These are phyloP conservation scores for Sebastes steindachneri DNA, from an alignment of 2,797 vertebrate genomes.

Conservation along the genomic window DNA sequence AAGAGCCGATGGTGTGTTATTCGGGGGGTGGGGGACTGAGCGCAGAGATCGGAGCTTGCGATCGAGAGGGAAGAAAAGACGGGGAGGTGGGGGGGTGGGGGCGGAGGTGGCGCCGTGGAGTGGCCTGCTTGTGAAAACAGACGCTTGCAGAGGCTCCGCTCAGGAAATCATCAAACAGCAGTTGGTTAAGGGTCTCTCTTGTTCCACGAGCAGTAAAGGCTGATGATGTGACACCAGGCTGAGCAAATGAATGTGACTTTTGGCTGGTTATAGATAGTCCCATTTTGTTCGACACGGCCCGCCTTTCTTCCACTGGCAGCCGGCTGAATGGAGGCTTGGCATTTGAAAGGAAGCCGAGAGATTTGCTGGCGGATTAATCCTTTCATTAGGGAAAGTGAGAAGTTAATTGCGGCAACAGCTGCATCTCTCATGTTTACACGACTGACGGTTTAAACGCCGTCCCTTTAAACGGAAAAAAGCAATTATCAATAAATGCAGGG, in stretches of 20 bases:
- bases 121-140: constrained; percentile 60
- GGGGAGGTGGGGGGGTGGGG: neutral
- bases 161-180: constrained; percentile 81
- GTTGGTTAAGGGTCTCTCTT: constrained; percentile 81
- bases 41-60: constrained; percentile 1
- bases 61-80: constrained; percentile 1
- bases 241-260: constrained; percentile 79
- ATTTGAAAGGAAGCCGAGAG: constrained; percentile 83
- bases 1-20: constrained; percentile 42
- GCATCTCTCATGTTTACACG: constrained; percentile 85
- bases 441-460: constrained; percentile 74
- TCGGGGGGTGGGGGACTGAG: neutral
- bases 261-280: constrained; percentile 81
- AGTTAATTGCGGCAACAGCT: constrained; percentile 89
- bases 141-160: constrained; percentile 42
- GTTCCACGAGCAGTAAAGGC: constrained; percentile 63
- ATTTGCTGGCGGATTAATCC: constrained; percentile 86
- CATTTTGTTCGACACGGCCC: constrained; percentile 73
- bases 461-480: constrained; percentile 84
- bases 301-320: constrained; percentile 79
- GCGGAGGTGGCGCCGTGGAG: constrained; percentile 45
- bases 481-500: constrained; percentile 88
- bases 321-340: constrained; percentile 80
- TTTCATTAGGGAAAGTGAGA: constrained; percentile 87
- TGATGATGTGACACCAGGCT: constrained; percentile 79